Conservation (phyloP, 2,113 vertebrate species). For the Ceuthmochares aereus region DNA sequence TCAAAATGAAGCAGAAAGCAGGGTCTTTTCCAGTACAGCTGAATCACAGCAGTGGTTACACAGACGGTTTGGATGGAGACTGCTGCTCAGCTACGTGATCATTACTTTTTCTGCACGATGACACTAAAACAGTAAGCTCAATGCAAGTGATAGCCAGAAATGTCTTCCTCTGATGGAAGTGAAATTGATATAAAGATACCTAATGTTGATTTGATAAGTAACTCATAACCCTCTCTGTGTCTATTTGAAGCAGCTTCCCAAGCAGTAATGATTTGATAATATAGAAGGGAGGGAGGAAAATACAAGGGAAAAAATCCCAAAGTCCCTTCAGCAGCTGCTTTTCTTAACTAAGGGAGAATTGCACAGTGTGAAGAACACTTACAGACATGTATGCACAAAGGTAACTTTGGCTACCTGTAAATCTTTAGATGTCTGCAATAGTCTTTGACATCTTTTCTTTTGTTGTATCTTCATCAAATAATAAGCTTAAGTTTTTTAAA, state of each 20-base stretch:
- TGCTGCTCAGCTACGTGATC: neutral
- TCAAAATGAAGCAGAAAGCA: neutral
- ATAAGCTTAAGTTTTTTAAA: neutral
- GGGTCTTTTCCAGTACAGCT: neutral
- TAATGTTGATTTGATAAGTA: neutral
- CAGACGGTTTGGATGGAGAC: neutral
- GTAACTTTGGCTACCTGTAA: accelerated
- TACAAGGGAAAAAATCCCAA: neutral
- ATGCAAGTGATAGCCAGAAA: neutral
- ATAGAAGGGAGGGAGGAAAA: neutral
- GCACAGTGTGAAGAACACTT: neutral
- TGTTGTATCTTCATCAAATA: neutral
- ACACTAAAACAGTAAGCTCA: neutral
- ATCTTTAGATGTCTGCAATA: neutral
- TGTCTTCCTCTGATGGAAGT: neutral
- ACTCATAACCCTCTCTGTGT: neutral
- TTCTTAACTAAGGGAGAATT: neutral
- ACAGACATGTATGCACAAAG: accelerated
- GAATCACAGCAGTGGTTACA: neutral
- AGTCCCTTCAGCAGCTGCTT: neutral
- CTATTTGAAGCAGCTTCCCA: neutral
- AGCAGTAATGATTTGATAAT: neutral
- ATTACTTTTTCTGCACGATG: neutral
- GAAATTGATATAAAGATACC: neutral
- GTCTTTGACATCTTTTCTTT: neutral